phyloP scores from a whole-genome alignment of 2,888 invertebrate genomes.

The Spodoptera exigua region DNA sequence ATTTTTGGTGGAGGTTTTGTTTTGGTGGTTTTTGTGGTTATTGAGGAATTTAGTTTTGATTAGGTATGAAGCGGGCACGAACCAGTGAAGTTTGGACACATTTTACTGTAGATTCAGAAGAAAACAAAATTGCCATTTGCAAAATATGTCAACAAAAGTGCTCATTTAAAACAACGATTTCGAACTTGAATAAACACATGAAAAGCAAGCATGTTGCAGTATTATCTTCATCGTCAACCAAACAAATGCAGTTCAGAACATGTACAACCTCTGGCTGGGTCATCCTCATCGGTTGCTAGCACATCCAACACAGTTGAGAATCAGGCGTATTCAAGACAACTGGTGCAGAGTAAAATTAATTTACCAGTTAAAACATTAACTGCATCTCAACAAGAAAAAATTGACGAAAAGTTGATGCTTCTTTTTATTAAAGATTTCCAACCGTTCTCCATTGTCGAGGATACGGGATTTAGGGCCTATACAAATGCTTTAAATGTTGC shows the following conservation, averaged over 20 bases:
- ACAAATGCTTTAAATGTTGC: conserved; percentile 7
- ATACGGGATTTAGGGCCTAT: conserved; percentile 13
- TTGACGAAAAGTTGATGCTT: conserved; percentile 8
- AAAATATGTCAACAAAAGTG: conserved; percentile 1
- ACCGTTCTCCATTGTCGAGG: conserved; percentile 15
- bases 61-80: conserved; percentile 2
- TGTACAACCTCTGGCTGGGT: conserved; percentile 3
- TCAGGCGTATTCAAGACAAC: conserved; percentile 10
- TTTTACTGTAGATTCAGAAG: conserved; percentile 1
- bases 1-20: no score
- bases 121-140: no score
- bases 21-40: no score
- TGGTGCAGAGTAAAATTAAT: conserved; percentile 10
- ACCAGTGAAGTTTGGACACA: conserved; percentile 5
- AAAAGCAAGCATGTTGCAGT: conserved; percentile 2
- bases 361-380: conserved; percentile 6
- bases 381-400: conserved; percentile 7
- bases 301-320: conserved; percentile 8
- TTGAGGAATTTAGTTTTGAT: no score
- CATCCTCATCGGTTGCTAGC: conserved; percentile 8
- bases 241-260: conserved; percentile 2
- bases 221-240: conserved; percentile 1
- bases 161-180: conserved; percentile 6
- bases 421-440: conserved; percentile 15
- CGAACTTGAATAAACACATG: conserved; percentile 5